Evolutionary conservation across 2,113 vertebrate genomes (phyloP).

Genomic region (Cercocebus atys): DNA sequence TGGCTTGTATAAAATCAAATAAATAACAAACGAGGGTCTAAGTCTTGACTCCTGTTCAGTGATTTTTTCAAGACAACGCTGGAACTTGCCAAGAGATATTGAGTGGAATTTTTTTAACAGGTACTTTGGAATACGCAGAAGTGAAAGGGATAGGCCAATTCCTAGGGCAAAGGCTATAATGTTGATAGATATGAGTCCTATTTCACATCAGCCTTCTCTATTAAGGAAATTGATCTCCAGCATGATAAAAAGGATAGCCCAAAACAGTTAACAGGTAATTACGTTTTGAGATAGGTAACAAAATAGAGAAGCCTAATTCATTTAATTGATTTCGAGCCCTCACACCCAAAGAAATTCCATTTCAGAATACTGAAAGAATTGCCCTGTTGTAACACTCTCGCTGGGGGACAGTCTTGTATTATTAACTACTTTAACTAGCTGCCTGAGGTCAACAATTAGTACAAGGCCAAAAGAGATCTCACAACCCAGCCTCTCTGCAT

Average conservation of each 20-base stretch:
- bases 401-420: not conserved
- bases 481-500: not conserved
- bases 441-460: not conserved
- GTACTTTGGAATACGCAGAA: not conserved
- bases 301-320: not conserved
- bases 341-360: not conserved
- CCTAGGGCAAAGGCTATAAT: not conserved
- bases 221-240: conserved; percentile 42
- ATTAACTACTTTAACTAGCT: not conserved
- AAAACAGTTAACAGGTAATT: conserved; percentile 41
- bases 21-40: not conserved
- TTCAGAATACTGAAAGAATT: not conserved
- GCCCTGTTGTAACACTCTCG: not conserved
- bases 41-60: not conserved
- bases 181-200: not conserved
- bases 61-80: not conserved
- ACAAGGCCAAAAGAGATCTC: not conserved
- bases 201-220: conserved; percentile 37
- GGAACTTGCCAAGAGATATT: not conserved
- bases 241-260: not conserved
- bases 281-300: conserved; percentile 1
- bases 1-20: not conserved
- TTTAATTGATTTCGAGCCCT: conserved; percentile 15
- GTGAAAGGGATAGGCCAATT: not conserved
- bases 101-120: not conserved